Evolutionary conservation across 1,140 invertebrate species (phyloP), one percentile per base, ranked within the genome.

Genomic region (Mya arenaria): DNA sequence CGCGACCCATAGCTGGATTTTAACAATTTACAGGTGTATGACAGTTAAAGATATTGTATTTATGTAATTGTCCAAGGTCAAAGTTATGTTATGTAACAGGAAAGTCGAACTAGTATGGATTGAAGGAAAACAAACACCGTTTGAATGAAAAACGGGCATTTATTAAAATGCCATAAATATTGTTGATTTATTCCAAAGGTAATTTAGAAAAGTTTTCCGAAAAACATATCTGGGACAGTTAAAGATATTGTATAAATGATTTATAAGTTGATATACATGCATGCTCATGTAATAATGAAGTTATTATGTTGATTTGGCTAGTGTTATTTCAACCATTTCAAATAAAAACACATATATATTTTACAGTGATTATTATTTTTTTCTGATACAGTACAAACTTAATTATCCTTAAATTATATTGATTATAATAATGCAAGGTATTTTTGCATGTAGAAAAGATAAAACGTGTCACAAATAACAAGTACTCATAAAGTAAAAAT

Each of bases 1-100:
- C 56, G 77, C n/a, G 77, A 80, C 23, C 77, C 77, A 71, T 80
- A 80, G 28, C 77, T 80, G 65, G 25, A 78, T 52, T 44, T 32
- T 15, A 30, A 32, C 58, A 23, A 28, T 32, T 23, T 41, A 28
- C 23, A 37, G 17, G 58, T 34, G 44, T 25, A 30, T 8, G 34
- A 30, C 10, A 25, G 23, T 72, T 56, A 44, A 39, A 6, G 4
- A 28, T 55, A 13, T 4, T 56, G 4, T 44, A n/a, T n/a, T 32
- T 55, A 19, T 10, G 23, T 5, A 15, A 15, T 55, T 25, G 39
- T 37, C 52, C 30, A 36, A n/a, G 3, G 19, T 5, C 6, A 56
- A 56, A 32, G 52, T 15, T 25, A 25, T 13, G 19, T 28, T 28
- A 8, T n/a, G 8, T 34, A 1, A 17, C 23, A 32, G 8, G 58